A percentile compares a stretch with the other conserved stretches of the same genome.
These are phyloP conservation scores for Pygoscelis adeliae DNA, from an alignment of 2,113 vertebrate genomes.

Conservation along the genomic window DNA sequence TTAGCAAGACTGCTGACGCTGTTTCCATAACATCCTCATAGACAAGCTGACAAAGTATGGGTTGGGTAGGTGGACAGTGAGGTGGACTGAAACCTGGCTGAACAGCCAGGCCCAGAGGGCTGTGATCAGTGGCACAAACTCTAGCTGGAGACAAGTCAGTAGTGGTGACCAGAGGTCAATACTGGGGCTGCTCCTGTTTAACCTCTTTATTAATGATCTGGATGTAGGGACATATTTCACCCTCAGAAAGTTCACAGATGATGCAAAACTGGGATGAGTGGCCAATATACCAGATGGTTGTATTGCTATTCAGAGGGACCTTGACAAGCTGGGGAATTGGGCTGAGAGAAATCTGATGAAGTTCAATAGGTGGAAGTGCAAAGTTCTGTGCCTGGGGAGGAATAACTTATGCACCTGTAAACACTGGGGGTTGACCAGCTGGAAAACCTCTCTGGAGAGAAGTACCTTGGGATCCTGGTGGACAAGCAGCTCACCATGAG, in stretches of 20 bases:
- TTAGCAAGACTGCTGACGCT: background rate
- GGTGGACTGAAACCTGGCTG: background rate
- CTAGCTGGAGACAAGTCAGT: background rate
- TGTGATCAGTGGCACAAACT: background rate
- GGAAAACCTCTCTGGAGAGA: background rate
- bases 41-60: background rate
- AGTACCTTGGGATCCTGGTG: background rate
- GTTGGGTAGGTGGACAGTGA: background rate
- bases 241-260: background rate
- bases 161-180: background rate
- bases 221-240: background rate
- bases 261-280: background rate
- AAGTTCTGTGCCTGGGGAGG: background rate
- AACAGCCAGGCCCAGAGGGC: background rate
- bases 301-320: background rate
- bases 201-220: background rate
- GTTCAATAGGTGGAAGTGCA: background rate
- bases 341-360: background rate
- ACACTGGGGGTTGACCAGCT: background rate
- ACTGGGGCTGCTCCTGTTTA: background rate
- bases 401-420: background rate
- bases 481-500: background rate
- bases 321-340: background rate
- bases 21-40: background rate
- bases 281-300: background rate